Percentiles rank a stretch among this genome's conserved stretches.
Evolutionary conservation across 2,888 invertebrate genomes (phyloP).

Genomic region (Pristionchus mayeri): DNA sequence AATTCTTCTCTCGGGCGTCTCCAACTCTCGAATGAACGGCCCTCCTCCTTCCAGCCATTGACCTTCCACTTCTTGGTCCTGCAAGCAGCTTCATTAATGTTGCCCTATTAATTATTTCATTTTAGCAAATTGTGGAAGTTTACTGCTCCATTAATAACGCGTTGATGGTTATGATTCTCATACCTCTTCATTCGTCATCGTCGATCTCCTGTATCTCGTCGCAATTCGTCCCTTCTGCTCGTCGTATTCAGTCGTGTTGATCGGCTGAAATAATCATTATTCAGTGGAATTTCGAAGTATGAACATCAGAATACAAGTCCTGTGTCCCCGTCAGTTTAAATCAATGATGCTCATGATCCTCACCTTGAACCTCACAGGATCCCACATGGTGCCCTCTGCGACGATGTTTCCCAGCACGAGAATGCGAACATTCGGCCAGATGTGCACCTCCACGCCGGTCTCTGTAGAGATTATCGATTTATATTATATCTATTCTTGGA

Average conservation of each 20-base stretch:
- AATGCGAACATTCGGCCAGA: slow-evolving; percentile 88
- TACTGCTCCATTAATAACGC: too few relatives aligned
- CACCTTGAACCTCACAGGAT: slow-evolving; percentile 67
- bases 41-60: slow-evolving; percentile 43
- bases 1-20: background rate
- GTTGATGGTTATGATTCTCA: too few relatives aligned
- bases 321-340: too few relatives aligned
- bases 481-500: background rate
- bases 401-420: slow-evolving; percentile 87
- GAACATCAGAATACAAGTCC: background rate
- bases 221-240: slow-evolving; percentile 64
- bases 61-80: background rate
- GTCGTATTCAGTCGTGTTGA: slow-evolving; percentile 74
- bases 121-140: too few relatives aligned
- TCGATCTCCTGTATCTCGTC: slow-evolving; percentile 60
- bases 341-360: background rate
- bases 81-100: background rate
- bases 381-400: slow-evolving; percentile 87
- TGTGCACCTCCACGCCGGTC: slow-evolving; percentile 88
- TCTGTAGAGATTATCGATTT: slow-evolving; percentile 76
- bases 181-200: background rate
- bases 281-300: too few relatives aligned
- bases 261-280: slow-evolving; percentile 62
- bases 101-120: too few relatives aligned
- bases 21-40: slow-evolving; percentile 12